phyloP scores from a whole-genome alignment of 2,113 vertebrate genomes.

The Tenebrosternarchus preto region DNA sequence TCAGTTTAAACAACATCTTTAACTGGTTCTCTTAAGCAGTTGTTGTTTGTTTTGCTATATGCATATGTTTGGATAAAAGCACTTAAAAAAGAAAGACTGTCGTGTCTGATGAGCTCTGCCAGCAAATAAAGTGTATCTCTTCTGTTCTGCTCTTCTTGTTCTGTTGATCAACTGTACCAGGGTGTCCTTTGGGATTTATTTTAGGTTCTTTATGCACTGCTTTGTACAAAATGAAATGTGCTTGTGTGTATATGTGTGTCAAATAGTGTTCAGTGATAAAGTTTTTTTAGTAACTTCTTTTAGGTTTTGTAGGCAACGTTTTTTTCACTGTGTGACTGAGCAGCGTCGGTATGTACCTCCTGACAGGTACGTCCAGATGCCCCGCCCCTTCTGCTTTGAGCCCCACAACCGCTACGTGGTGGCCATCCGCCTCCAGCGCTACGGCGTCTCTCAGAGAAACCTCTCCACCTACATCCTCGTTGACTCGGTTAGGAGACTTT shows the following conservation, averaged over 20 bases:
- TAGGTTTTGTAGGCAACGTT: background rate
- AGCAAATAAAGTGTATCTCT: no score
- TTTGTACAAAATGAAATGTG: no score
- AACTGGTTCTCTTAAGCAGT: background rate
- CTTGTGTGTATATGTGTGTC: no score
- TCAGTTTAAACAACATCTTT: no score
- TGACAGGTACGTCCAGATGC: constrained; percentile 78
- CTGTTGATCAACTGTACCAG: no score
- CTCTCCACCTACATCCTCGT: constrained; percentile 78
- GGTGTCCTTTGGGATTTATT: no score
- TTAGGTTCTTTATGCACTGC: no score
- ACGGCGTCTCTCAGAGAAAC: constrained; percentile 71
- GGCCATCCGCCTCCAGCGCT: constrained; percentile 77
- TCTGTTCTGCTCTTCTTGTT: no score
- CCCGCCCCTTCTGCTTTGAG: constrained; percentile 86
- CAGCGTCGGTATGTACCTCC: background rate
- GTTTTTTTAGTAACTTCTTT: background rate
- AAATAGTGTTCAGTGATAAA: background rate
- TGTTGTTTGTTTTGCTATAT: no score
- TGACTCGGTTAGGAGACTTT: constrained; percentile 77
- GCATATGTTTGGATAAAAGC: no score
- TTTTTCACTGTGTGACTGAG: background rate
- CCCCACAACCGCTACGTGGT: constrained; percentile 77
- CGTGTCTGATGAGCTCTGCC: no score
- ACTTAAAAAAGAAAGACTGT: no score